Conservation (phyloP, 2,113 vertebrate genomes). For the Tychaedon coryphoeus region DNA sequence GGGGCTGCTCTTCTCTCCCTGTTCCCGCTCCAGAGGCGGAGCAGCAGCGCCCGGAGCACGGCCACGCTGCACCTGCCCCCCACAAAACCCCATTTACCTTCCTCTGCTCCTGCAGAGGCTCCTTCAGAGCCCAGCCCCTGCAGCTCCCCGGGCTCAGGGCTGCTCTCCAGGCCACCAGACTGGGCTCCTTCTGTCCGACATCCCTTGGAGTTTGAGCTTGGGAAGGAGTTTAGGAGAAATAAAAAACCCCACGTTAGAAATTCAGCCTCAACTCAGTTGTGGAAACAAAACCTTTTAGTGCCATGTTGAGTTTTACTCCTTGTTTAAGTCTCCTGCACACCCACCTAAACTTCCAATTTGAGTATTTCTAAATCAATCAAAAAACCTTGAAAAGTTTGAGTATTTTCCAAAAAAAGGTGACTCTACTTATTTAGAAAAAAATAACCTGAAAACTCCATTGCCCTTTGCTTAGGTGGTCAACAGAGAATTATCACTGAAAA, state of each 20-base stretch:
- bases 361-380: background rate
- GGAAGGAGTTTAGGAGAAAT: background rate
- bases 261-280: background rate
- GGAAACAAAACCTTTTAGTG: background rate
- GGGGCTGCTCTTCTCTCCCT: fast-evolving
- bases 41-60: background rate
- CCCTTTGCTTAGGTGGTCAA: background rate
- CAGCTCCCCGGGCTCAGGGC: slow-evolving; percentile 76
- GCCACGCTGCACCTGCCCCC: background rate
- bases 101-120: slow-evolving; percentile 72
- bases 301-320: background rate
- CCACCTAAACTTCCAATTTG: background rate
- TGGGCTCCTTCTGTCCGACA: slow-evolving; percentile 66
- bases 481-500: background rate
- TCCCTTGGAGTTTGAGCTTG: slow-evolving; percentile 68
- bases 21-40: background rate
- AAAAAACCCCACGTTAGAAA: background rate
- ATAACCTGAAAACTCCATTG: background rate
- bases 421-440: background rate
- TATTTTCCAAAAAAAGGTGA: background rate
- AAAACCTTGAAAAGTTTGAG: background rate
- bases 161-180: slow-evolving; percentile 73
- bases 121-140: slow-evolving; percentile 77
- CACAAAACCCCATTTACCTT: slow-evolving; percentile 68
- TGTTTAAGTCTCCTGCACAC: background rate